Evolutionary conservation across 2,113 vertebrate genomes (phyloP).

Genomic region (Antechinus flavipes): DNA sequence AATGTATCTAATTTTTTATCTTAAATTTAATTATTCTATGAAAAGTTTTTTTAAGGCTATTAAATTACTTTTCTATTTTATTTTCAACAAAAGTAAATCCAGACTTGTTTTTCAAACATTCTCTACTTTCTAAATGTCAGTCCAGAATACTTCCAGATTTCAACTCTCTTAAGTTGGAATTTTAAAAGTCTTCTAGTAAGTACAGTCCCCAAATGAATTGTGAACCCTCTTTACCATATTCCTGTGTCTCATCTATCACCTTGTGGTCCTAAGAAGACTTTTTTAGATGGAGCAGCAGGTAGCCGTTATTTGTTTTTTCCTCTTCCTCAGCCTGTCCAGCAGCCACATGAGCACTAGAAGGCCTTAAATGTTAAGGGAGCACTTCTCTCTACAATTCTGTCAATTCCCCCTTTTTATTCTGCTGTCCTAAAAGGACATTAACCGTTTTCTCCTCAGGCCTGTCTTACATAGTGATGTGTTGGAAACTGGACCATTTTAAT

Average conservation of each 20-base stretch:
- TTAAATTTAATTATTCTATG: background rate
- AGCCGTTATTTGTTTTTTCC: background rate
- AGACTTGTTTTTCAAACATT: background rate
- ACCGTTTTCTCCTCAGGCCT: background rate
- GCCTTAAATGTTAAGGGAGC: background rate
- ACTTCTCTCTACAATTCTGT: background rate
- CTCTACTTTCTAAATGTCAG: background rate
- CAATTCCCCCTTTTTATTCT: background rate
- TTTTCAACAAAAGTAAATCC: background rate
- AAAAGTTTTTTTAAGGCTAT: background rate
- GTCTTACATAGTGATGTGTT: background rate
- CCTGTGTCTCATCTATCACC: background rate
- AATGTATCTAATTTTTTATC: background rate
- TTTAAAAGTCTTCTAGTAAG: background rate
- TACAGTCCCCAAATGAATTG: background rate
- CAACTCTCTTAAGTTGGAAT: background rate
- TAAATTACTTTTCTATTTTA: background rate
- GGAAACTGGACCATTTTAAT: background rate
- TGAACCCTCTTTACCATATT: background rate
- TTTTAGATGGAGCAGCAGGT: background rate
- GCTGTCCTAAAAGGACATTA: background rate
- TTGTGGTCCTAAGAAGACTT: background rate
- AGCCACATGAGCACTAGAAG: background rate
- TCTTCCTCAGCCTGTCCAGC: background rate
- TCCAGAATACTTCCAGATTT: background rate